A percentile compares a stretch with the other conserved stretches of the same genome.
Evolutionary conservation across 1,140 invertebrate genomes (phyloP).

Genomic region (Lepidurus couesii): DNA sequence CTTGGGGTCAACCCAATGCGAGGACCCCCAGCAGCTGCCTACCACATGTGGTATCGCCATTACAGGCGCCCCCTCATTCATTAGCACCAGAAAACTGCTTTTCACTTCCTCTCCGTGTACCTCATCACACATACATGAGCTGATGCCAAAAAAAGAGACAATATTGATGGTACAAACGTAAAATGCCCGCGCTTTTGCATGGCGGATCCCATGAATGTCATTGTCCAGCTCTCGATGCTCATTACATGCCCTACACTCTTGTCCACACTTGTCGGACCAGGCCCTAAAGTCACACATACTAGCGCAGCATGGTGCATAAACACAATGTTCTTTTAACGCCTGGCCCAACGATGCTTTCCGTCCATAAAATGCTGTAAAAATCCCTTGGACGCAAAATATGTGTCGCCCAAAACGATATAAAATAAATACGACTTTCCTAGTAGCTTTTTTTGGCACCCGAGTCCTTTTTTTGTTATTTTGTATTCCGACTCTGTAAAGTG

Average conservation of each 20-base stretch:
- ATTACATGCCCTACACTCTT: neutral
- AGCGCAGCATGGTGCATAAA: no score
- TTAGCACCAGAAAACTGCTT: constrained; percentile 28
- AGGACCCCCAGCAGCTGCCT: constrained; percentile 30
- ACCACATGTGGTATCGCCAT: constrained; percentile 35
- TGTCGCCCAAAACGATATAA: no score
- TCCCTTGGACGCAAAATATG: no score
- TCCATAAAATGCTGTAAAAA: no score
- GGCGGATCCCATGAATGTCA: neutral
- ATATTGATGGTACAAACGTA: neutral
- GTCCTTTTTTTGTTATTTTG: no score
- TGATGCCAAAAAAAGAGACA: no score
- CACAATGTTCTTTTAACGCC: no score
- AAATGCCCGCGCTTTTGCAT: neutral
- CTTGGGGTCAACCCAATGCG: constrained; percentile 14
- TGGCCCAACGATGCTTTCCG: no score
- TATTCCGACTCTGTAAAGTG: no score
- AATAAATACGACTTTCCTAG: no score
- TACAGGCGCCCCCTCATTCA: constrained; percentile 33
- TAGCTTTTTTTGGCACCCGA: no score
- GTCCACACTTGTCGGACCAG: neutral
- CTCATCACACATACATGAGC: neutral
- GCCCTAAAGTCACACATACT: no score
- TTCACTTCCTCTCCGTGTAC: neutral
- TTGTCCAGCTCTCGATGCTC: neutral